phyloP scores from a whole-genome alignment of 2,888 invertebrate genomes.

The Tenthredo notha region DNA sequence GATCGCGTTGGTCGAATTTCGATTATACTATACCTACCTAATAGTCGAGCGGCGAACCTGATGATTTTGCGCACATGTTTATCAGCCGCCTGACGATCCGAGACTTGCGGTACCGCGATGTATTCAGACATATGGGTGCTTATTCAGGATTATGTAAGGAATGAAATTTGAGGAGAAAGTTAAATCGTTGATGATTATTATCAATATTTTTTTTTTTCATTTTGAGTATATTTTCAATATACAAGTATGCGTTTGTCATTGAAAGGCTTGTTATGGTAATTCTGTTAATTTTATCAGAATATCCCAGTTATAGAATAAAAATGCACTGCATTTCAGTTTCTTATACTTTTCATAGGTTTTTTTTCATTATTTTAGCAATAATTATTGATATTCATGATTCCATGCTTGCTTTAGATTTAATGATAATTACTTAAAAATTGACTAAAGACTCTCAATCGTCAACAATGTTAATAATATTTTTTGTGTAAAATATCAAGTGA shows the following conservation, averaged over 20 bases:
- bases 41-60: too few relatives aligned
- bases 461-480: constrained; percentile 43
- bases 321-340: constrained; percentile 45
- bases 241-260: constrained; percentile 52
- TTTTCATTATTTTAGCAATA: constrained; percentile 48
- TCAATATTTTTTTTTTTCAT: constrained; percentile 19
- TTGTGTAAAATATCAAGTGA: constrained; percentile 35
- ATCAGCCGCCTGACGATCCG: too few relatives aligned
- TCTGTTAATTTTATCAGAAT: constrained; percentile 37
- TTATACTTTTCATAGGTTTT: constrained; percentile 50
- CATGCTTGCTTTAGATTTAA: constrained; percentile 47
- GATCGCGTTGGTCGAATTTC: too few relatives aligned
- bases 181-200: not conserved
- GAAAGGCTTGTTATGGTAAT: constrained; percentile 48
- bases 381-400: constrained; percentile 48
- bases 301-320: constrained; percentile 42
- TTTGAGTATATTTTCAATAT: constrained; percentile 53
- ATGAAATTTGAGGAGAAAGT: not conserved
- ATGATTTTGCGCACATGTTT: too few relatives aligned
- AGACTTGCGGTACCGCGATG: too few relatives aligned
- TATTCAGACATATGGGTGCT: not conserved
- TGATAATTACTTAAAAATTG: constrained; percentile 51
- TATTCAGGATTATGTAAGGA: constrained; percentile 7
- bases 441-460: constrained; percentile 49
- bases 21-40: too few relatives aligned